Base-by-base conservation (phyloP, 2,797 vertebrate species). In the Astyanax mexicanus region DNA sequence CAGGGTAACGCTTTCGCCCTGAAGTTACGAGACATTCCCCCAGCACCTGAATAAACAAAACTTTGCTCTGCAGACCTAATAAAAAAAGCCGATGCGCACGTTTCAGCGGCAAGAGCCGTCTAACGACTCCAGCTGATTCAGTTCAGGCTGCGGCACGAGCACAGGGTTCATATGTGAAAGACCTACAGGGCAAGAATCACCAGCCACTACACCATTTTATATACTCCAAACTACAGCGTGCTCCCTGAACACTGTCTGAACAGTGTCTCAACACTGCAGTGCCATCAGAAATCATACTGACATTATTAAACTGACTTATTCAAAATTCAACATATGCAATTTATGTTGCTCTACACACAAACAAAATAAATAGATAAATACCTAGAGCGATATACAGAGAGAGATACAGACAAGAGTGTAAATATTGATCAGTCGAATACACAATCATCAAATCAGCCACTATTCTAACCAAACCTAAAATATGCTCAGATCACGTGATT, bases 41-140 rank as follows among this genome's bases (percentile, higher is more conserved):
- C 66, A 12, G 47, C 82, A 81, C 76, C 82, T 83, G 79, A 81
- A 81, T 79, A 81, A 83, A 83, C 79, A 83, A 70, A 80, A 78
- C 78, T 72, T 74, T 58, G 51, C 68, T 78, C 74, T 17, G 51
- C 19, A 52, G 37, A 47, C 23, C 65, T 51, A 77, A 77, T 80
- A 80, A 80, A 82, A 68, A 68, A 68, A 69, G 32, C 7, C 38
- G 21, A 45, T 9, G 23, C 23, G 42, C 69, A 60, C 32, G n/a
- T 71, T 78, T 62, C 72, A 69, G 21, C 27, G 29, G 61, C 68
- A 54, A 71, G 72, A 66, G 45, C 40, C 52, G 40, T 58, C 74
- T 60, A 47, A 74, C 52, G 66, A 17, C 51, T 72, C 42, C 72
- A 65, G 72, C 68, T 69, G 69, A 81, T 58, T 66, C 52, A n/a